These are phyloP conservation scores for Nothobranchius kuhntae DNA, from an alignment of 2,113 vertebrate genomes.

Conservation along the genomic window DNA sequence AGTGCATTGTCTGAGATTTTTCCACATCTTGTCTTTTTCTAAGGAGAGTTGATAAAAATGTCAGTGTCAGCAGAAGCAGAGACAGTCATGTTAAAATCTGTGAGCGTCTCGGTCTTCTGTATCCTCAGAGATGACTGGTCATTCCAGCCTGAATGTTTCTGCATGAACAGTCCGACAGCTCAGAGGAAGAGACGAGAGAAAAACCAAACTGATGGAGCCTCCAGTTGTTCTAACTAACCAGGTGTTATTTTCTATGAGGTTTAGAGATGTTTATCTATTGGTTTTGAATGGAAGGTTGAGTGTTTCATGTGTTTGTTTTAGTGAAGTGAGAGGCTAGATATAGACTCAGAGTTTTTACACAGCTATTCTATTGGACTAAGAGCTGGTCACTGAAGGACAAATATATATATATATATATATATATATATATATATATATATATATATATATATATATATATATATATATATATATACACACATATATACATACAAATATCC, in stretches of 20 bases:
- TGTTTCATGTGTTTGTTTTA: too few species aligned
- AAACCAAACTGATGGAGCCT: slow-evolving; percentile 19
- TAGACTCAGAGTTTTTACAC: not conserved
- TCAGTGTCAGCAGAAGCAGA: slow-evolving; percentile 22
- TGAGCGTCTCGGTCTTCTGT: not conserved
- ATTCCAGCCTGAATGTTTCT: slow-evolving; percentile 17
- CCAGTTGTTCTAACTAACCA: slow-evolving; percentile 7
- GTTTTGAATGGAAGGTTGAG: too few species aligned
- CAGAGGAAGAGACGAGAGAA: slow-evolving; percentile 19
- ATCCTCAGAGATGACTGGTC: slow-evolving; percentile 35
- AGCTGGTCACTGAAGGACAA: not conserved
- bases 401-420: not conserved
- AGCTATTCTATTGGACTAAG: not conserved
- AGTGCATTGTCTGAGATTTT: not conserved
- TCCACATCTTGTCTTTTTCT: slow-evolving; percentile 9
- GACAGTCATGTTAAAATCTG: slow-evolving; percentile 5
- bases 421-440: not conserved
- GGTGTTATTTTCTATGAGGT: not conserved
- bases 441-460: not conserved
- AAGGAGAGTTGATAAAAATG: slow-evolving; percentile 20
- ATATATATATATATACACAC: not conserved
- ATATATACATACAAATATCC: too few species aligned
- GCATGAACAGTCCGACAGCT: slow-evolving; percentile 27
- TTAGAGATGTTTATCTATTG: not conserved
- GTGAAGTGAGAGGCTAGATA: too few species aligned